Conservation (phyloP, 2,888 invertebrate species). For the Spilosoma lubricipeda region DNA sequence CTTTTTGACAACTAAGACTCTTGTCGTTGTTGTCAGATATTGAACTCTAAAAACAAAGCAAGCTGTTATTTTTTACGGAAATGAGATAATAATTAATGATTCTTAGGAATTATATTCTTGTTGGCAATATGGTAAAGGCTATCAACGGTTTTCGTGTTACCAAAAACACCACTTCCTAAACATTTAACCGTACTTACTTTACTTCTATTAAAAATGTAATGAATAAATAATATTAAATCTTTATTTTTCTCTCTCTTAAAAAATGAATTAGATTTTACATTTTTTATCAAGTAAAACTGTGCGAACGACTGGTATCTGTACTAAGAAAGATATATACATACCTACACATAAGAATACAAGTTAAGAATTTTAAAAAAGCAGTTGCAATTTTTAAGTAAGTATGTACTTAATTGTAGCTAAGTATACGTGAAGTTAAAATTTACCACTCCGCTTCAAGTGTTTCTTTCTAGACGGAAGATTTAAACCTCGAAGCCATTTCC, state of each 20-base stretch:
- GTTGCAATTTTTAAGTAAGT: background rate
- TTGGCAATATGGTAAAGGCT: background rate
- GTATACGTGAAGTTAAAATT: background rate
- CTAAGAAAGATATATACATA: too few species aligned
- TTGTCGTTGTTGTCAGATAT: background rate
- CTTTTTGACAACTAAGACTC: too few species aligned
- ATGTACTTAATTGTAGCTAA: background rate
- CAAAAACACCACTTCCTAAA: background rate
- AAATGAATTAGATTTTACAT: too few species aligned
- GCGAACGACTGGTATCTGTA: too few species aligned
- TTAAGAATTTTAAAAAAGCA: background rate
- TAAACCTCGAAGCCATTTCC: slow-evolving; percentile 48
- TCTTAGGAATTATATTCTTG: background rate
- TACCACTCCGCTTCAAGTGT: slow-evolving; percentile 31
- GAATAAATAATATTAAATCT: too few species aligned
- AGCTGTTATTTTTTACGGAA: background rate
- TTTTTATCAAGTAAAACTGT: too few species aligned
- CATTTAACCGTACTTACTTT: background rate
- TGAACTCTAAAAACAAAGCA: background rate
- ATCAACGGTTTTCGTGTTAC: background rate
- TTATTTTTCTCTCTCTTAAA: too few species aligned
- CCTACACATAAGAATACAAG: too few species aligned
- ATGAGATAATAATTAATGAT: background rate
- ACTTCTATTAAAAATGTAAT: background rate
- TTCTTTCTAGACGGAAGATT: slow-evolving; percentile 41